Conservation (phyloP, 2,888 invertebrate species). For the Meiosimyza decipiens region DNA sequence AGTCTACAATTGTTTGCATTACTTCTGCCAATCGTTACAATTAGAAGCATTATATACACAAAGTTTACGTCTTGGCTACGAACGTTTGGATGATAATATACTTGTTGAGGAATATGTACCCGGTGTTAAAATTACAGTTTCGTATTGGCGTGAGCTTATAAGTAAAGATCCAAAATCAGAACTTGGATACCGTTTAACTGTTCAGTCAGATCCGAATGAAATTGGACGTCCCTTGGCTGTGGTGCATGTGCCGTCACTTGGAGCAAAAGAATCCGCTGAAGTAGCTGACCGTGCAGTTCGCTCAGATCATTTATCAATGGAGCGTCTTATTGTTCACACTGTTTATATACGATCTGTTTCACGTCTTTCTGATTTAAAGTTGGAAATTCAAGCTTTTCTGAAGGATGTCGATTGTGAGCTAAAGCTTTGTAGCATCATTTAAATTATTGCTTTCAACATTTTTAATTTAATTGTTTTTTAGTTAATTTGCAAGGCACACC, state of each 20-base stretch:
- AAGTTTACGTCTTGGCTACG: constrained; percentile 86
- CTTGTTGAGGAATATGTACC: constrained; percentile 91
- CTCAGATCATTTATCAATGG: constrained; percentile 94
- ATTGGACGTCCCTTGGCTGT: constrained; percentile 80
- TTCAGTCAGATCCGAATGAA: constrained; percentile 88
- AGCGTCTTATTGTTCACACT: constrained; percentile 92
- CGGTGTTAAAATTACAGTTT: constrained; percentile 89
- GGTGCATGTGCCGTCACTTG: constrained; percentile 72
- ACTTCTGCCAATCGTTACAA: constrained; percentile 95
- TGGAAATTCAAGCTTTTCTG: constrained; percentile 69
- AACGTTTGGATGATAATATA: constrained; percentile 88
- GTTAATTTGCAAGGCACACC: constrained; percentile 92
- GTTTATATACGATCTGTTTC: constrained; percentile 92
- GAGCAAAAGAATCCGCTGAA: constrained; percentile 69
- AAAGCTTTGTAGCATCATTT: constrained; percentile 25
- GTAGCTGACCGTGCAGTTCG: constrained; percentile 82
- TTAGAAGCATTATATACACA: constrained; percentile 91
- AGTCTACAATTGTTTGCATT: constrained; percentile 86
- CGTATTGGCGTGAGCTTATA: constrained; percentile 83
- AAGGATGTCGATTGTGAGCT: constrained; percentile 78
- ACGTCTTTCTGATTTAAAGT: constrained; percentile 83
- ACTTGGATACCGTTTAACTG: constrained; percentile 86
- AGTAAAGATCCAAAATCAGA: constrained; percentile 81
- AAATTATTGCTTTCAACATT: constrained; percentile 33
- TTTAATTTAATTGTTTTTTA: constrained; percentile 57